Base-by-base conservation (phyloP, 1,140 invertebrate genomes). In the Stegodyphus mimosarum region DNA sequence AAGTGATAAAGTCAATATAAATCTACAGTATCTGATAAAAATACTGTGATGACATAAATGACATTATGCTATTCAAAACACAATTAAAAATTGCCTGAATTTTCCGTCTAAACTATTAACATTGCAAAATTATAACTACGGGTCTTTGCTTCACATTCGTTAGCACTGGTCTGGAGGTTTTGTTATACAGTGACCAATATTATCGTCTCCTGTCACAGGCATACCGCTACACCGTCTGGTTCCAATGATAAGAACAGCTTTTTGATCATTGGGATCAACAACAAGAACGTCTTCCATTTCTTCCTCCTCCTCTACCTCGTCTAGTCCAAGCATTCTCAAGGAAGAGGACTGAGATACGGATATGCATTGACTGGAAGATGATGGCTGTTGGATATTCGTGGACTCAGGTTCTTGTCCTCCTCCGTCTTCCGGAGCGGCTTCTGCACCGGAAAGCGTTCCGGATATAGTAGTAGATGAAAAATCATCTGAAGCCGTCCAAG, bases 201-300 rank as follows among this genome's bases (percentile, higher is more conserved):
- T 85, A 48, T 85, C 75, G n/a, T 85, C 83, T 9, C 67, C 66
- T 10, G 83, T 77, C 10, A 72, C 75, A 2, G 83, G 83, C 83
- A 85, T 85, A 6, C 83, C 83, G 15, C 64, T 50, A 49, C 83
- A 85, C 33, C 83, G 64, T 17, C 83, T 55, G 6, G 66, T 72
- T 9, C 83, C 83, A 69, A 85, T 60, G 5, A 85, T 72, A 33
- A 85, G 60, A 11, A 85, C 83, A 6, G 83, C 83, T 78, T 77
- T 85, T 72, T 85, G 83, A 55, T 85, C 83, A 50, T 77, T 85
- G 55, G 83, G 83, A 55, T 85, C 83, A 13, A 85, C 83, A 15
- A 85, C 83, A 7, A 85, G 64, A 3, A 85, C 83, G 13, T 85
- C 83, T 9, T 85, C 83, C 17, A 60, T 63, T 48, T 85, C 83